Percentiles rank a stretch among this genome's conserved stretches.
Evolutionary conservation across 2,888 invertebrate genomes (phyloP).

Genomic region (Luperina nickerlii): DNA sequence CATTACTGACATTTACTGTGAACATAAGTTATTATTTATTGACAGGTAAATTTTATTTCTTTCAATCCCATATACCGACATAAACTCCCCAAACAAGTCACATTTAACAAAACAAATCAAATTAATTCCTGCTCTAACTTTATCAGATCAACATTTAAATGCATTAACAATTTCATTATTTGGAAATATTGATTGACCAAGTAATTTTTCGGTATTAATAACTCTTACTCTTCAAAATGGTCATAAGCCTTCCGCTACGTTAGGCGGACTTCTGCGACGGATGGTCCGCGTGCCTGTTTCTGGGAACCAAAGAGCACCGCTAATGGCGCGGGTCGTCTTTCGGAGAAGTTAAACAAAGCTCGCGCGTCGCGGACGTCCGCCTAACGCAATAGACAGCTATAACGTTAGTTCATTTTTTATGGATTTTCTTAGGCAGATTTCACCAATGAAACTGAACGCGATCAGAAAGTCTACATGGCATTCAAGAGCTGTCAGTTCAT

Average conservation of each 20-base stretch:
- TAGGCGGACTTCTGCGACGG: slow-evolving; percentile 4
- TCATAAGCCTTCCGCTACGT: too few relatives aligned
- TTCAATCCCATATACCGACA: slow-evolving; percentile 33
- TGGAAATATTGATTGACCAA: slow-evolving; percentile 56
- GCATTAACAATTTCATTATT: slow-evolving; percentile 21
- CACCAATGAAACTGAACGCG: neutral
- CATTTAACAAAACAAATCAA: slow-evolving; percentile 38
- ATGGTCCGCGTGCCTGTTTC: neutral
- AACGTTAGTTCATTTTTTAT: neutral
- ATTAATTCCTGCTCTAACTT: slow-evolving; percentile 23
- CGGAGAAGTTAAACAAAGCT: neutral
- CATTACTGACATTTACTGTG: slow-evolving; percentile 50
- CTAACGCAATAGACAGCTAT: too few relatives aligned
- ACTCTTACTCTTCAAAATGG: neutral
- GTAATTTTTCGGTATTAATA: neutral
- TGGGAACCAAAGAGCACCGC: neutral
- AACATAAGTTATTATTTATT: slow-evolving; percentile 48
- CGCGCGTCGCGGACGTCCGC: neutral
- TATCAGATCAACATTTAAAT: slow-evolving; percentile 30
- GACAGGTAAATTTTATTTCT: slow-evolving; percentile 25
- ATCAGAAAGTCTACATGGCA: neutral
- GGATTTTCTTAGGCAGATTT: neutral
- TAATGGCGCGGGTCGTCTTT: neutral
- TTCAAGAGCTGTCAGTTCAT: neutral
- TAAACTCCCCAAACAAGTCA: slow-evolving; percentile 44